Evolutionary conservation across 2,888 invertebrate genomes (phyloP).

Genomic region (Apodemia duryi): DNA sequence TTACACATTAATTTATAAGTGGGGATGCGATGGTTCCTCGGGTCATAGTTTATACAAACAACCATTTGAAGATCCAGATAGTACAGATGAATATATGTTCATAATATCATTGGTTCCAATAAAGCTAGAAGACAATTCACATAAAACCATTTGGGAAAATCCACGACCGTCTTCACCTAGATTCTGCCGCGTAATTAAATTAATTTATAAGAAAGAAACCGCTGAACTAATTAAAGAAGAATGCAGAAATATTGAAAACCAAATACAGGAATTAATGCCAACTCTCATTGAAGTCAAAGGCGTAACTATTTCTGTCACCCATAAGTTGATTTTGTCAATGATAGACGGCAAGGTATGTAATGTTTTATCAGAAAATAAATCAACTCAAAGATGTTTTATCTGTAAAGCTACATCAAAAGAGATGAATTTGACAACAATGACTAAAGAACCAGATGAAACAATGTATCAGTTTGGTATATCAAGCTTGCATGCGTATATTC

Average conservation of each 20-base stretch:
- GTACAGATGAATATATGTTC: conserved; percentile 6
- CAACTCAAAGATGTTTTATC: conserved; percentile 9
- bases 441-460: background rate
- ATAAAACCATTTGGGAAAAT: conserved; percentile 1
- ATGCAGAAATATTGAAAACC: no score
- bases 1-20: conserved; percentile 3
- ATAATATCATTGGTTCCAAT: conserved; percentile 6
- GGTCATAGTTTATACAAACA: conserved; percentile 1
- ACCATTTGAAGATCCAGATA: conserved; percentile 5
- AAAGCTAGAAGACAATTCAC: background rate
- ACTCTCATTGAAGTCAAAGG: no score
- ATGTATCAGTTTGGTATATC: conserved; percentile 10
- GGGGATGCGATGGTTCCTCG: background rate
- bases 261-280: no score
- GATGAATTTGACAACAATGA: background rate
- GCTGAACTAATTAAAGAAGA: background rate
- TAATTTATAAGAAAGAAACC: conserved; percentile 1
- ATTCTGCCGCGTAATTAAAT: background rate
- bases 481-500: conserved; percentile 1
- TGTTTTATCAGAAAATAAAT: conserved; percentile 4
- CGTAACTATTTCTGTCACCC: no score
- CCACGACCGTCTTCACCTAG: background rate
- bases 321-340: no score
- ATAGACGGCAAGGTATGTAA: no score
- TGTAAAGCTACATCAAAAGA: conserved; percentile 1